Evolutionary conservation across 2,797 vertebrate species (phyloP).

Genomic region (Liasis olivaceus): DNA sequence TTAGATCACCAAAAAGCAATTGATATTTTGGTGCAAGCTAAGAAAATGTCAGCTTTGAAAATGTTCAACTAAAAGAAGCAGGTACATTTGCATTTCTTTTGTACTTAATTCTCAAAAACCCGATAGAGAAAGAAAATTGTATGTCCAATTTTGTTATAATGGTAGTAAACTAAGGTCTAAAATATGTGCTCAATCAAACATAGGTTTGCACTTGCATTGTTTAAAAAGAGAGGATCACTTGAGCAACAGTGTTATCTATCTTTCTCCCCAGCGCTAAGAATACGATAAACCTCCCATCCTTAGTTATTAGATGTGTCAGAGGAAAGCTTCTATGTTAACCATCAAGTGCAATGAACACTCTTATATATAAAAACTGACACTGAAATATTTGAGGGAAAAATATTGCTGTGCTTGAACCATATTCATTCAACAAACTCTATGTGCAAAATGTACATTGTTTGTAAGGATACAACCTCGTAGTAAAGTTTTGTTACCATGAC

Average conservation of each 20-base stretch:
- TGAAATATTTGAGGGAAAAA: not conserved
- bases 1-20: not conserved
- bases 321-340: not conserved
- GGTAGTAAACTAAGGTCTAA: not conserved
- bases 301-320: not conserved
- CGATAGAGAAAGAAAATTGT: not conserved
- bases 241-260: not conserved
- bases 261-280: not conserved
- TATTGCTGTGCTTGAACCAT: not conserved
- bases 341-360: not conserved
- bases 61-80: not conserved
- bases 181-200: not conserved
- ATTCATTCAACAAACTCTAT: not conserved
- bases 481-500: not conserved
- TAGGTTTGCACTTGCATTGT: not conserved
- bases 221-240: not conserved
- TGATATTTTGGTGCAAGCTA: not conserved
- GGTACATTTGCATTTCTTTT: not conserved
- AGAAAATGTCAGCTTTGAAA: conserved; percentile 28
- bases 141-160: not conserved
- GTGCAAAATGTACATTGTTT: not conserved
- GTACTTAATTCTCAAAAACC: not conserved
- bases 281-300: not conserved
- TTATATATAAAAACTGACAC: not conserved
- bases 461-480: not conserved